Conservation (phyloP, 2,888 invertebrate genomes). For the Drosophila limbata region DNA sequence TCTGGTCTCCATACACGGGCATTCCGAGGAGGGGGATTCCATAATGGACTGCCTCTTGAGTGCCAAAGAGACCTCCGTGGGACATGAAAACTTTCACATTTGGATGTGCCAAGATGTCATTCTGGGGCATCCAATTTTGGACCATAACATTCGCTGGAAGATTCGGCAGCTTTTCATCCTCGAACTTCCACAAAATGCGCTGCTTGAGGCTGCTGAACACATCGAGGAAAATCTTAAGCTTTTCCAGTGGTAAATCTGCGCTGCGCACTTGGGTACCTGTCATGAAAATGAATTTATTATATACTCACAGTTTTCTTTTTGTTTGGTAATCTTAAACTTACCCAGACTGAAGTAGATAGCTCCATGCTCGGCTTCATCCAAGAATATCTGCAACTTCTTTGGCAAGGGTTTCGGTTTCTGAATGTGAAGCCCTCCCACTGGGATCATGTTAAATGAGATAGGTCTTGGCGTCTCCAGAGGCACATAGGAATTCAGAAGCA, state of each 20-base stretch:
- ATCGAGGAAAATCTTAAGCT: constrained; percentile 78
- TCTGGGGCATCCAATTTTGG: constrained; percentile 86
- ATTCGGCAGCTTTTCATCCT: no score
- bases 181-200: constrained; percentile 85
- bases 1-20: constrained; percentile 82
- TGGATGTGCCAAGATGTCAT: constrained; percentile 84
- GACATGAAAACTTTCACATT: constrained; percentile 85
- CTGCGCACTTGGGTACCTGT: constrained; percentile 84
- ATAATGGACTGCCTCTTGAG: constrained; percentile 82
- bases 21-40: constrained; percentile 84
- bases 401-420: no score
- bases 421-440: no score
- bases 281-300: not conserved
- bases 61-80: constrained; percentile 83
- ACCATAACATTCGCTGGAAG: constrained; percentile 84
- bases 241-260: constrained; percentile 82
- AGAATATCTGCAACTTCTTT: no score
- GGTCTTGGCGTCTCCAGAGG: no score
- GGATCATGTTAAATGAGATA: no score
- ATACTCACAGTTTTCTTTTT: no score
- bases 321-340: constrained; percentile 23
- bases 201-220: constrained; percentile 84
- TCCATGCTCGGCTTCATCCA: no score
- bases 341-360: no score
- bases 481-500: no score